These are phyloP conservation scores for Macaria liturata DNA, from an alignment of 2,888 invertebrate species.

Conservation along the genomic window DNA sequence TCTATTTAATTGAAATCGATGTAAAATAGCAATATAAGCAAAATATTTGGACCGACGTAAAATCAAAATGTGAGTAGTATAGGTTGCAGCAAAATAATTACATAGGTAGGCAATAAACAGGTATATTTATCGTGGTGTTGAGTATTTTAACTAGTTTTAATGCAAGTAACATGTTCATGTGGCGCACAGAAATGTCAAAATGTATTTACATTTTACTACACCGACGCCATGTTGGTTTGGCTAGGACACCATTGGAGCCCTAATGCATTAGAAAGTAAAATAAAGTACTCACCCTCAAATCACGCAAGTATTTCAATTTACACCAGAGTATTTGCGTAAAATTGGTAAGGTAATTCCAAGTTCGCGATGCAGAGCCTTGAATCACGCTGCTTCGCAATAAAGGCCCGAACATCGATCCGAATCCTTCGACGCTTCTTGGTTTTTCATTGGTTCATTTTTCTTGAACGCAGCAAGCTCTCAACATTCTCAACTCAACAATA, in stretches of 20 bases:
- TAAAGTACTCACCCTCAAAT: conserved; percentile 72
- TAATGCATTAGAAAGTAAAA: conserved; percentile 43
- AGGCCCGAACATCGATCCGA: conserved; percentile 88
- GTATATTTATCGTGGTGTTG: too few relatives aligned
- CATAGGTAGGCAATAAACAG: too few relatives aligned
- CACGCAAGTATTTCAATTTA: conserved; percentile 82
- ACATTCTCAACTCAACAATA: conserved; percentile 53
- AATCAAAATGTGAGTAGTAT: too few relatives aligned
- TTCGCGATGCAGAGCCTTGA: conserved; percentile 87
- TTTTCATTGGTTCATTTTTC: conserved; percentile 52
- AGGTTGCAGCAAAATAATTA: too few relatives aligned
- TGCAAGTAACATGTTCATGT: conserved; percentile 29
- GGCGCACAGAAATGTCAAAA: conserved; percentile 60
- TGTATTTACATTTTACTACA: conserved; percentile 79
- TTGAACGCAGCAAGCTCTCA: conserved; percentile 45
- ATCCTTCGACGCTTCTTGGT: conserved; percentile 53
- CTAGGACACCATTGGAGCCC: conserved; percentile 66
- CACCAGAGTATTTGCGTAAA: conserved; percentile 85
- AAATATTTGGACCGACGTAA: neutral
- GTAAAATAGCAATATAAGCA: neutral
- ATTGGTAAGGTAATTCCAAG: conserved; percentile 86
- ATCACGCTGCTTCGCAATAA: conserved; percentile 85
- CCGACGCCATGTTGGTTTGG: conserved; percentile 80
- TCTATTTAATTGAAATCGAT: too few relatives aligned
- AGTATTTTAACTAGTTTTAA: too few relatives aligned